phyloP scores from a whole-genome alignment of 1,140 invertebrate species.

The Magallana ariakensis region DNA sequence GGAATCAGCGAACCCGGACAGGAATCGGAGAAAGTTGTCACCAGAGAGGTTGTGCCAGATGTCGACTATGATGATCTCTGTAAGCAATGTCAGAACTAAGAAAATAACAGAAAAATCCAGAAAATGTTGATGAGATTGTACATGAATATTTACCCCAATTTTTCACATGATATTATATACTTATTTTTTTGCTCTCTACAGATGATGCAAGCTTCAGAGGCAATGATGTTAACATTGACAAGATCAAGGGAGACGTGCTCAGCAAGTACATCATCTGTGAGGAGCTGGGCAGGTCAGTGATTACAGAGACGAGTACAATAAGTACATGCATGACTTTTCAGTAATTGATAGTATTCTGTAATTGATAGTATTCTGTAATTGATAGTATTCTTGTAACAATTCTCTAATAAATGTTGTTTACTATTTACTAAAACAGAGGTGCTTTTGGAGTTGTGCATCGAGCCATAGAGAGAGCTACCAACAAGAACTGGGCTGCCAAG shows the following conservation, averaged over 20 bases:
- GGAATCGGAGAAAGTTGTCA: slow-evolving; percentile 68
- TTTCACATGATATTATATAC: too few species aligned
- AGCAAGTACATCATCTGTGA: slow-evolving; percentile 79
- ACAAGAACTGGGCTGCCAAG: slow-evolving; percentile 98
- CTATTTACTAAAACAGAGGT: slow-evolving; percentile 81
- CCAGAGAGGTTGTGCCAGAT: slow-evolving; percentile 83
- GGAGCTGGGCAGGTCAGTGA: slow-evolving; percentile 75
- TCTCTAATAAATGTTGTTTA: too few species aligned
- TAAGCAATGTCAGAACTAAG: slow-evolving; percentile 58
- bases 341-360: too few species aligned
- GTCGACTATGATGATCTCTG: slow-evolving; percentile 77
- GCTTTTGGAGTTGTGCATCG: slow-evolving; percentile 99
- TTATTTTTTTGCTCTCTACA: slow-evolving; percentile 51
- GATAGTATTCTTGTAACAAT: too few species aligned
- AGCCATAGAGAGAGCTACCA: slow-evolving; percentile 95
- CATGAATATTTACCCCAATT: too few species aligned
- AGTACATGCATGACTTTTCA: too few species aligned
- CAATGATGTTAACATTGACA: slow-evolving; percentile 70
- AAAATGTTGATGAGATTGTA: too few species aligned
- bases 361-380: too few species aligned
- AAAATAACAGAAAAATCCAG: too few species aligned
- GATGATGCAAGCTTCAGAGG: slow-evolving; percentile 72
- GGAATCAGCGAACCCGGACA: slow-evolving; percentile 93
- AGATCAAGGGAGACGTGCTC: slow-evolving; percentile 74
- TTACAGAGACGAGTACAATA: too few species aligned